Conservation (phyloP, 2,113 vertebrate species). For the Synchiropus splendidus region DNA sequence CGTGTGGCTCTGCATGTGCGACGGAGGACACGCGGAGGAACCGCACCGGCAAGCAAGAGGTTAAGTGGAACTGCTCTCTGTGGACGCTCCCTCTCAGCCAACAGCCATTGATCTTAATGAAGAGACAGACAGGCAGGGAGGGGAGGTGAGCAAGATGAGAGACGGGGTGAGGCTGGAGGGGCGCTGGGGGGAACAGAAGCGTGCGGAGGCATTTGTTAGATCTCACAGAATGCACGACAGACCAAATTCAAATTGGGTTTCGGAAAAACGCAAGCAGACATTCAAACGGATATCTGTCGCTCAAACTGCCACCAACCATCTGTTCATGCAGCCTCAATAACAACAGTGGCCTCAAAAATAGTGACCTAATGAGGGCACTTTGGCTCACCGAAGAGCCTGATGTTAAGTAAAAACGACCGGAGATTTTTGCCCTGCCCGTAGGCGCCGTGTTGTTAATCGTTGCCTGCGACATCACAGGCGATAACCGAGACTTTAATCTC, state of each 20-base stretch:
- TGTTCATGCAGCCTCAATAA: no score
- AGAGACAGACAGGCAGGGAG: constrained; percentile 9
- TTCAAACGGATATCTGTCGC: no score
- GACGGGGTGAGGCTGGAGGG: constrained; percentile 10
- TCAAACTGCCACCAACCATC: no score
- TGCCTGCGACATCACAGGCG: no score
- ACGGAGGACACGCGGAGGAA: background rate
- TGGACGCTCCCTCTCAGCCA: constrained; percentile 11
- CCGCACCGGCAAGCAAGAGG: constrained; percentile 10
- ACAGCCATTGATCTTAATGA: constrained; percentile 41
- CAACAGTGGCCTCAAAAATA: no score
- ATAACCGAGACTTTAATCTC: no score
- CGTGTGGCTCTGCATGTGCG: constrained; percentile 2
- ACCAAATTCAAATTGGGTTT: constrained; percentile 15
- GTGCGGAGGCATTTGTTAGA: constrained; percentile 17
- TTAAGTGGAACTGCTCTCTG: constrained; percentile 18
- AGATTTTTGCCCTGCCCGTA: no score
- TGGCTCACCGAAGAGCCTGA: no score
- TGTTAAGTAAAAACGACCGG: no score
- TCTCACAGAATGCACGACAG: constrained; percentile 12
- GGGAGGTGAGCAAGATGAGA: constrained; percentile 21
- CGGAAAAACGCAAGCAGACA: constrained; percentile 4
- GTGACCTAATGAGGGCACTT: no score
- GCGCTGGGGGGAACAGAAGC: constrained; percentile 25
- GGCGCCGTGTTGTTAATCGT: no score